Conservation (phyloP, 2,797 vertebrate species). For the Chelon auratus region DNA sequence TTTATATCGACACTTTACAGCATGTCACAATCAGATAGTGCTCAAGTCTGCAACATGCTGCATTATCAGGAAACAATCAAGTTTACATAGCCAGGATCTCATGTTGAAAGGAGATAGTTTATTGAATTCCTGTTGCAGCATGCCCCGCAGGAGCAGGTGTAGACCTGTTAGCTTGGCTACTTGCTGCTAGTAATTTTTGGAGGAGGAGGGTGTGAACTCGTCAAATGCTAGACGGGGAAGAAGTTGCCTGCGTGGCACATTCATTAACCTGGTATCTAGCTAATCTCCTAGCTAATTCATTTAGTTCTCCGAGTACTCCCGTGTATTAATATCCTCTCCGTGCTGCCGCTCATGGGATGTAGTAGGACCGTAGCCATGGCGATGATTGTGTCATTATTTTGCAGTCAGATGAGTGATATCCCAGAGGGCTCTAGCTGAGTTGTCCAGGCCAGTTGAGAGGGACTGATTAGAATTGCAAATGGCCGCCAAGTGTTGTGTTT, state of each 20-base stretch:
- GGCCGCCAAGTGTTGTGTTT: slow-evolving; percentile 84
- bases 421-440: slow-evolving; percentile 78
- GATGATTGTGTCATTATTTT: slow-evolving; percentile 87
- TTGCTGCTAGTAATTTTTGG: slow-evolving; percentile 36
- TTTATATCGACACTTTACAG: slow-evolving; percentile 27
- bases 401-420: slow-evolving; percentile 85
- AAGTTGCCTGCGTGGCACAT: slow-evolving; percentile 71
- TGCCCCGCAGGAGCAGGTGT: slow-evolving; percentile 69
- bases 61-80: slow-evolving; percentile 58
- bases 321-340: slow-evolving; percentile 81
- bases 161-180: slow-evolving; percentile 60
- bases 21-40: slow-evolving; percentile 55
- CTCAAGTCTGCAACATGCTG: slow-evolving; percentile 35
- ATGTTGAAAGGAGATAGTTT: slow-evolving; percentile 67
- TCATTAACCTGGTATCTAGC: slow-evolving; percentile 80
- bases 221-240: slow-evolving; percentile 23
- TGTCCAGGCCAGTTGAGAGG: slow-evolving; percentile 80
- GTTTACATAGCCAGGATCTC: slow-evolving; percentile 71
- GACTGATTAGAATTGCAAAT: slow-evolving; percentile 87
- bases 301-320: slow-evolving; percentile 76
- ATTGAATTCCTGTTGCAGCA: slow-evolving; percentile 72
- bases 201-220: slow-evolving; percentile 17
- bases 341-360: slow-evolving; percentile 67
- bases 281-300: slow-evolving; percentile 84
- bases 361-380: slow-evolving; percentile 80